These are phyloP conservation scores for Odontamblyopus lacepedii DNA, from an alignment of 2,797 vertebrate species.

Conservation along the genomic window DNA sequence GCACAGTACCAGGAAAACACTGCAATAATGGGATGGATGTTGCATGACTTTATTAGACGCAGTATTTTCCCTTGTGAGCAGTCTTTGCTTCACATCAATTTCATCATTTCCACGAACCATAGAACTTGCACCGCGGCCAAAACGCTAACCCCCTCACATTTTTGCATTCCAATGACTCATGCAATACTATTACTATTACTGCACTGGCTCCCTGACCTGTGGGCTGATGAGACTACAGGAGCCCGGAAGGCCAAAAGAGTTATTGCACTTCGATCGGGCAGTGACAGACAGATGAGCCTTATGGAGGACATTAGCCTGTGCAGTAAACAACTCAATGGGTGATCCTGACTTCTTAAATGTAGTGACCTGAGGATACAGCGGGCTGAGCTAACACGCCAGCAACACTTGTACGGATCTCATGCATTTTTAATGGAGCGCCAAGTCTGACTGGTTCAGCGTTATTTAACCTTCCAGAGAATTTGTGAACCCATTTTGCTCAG, in stretches of 20 bases:
- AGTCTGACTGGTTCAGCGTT: neutral
- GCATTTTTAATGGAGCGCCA: conserved; percentile 1
- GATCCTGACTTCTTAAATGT: conserved; percentile 4
- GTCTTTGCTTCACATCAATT: neutral
- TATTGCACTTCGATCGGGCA: conserved; percentile 1
- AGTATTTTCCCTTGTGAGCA: neutral
- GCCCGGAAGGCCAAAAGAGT: conserved; percentile 3
- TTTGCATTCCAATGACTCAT: neutral
- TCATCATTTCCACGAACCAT: neutral
- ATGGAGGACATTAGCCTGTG: conserved; percentile 2
- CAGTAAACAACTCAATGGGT: conserved; percentile 10
- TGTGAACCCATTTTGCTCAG: neutral
- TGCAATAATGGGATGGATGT: neutral
- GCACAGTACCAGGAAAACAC: no score
- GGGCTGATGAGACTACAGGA: neutral
- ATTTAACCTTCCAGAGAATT: conserved; percentile 8
- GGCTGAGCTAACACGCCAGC: conserved; percentile 6
- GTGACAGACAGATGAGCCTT: conserved; percentile 11
- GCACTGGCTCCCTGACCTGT: neutral
- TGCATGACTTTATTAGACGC: neutral
- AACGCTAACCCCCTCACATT: neutral
- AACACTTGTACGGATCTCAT: conserved; percentile 9
- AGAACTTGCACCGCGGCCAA: neutral
- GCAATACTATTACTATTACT: neutral
- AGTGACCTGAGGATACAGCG: conserved; percentile 4